Conservation (phyloP, 2,797 vertebrate genomes). For the Thunnus albacares region DNA sequence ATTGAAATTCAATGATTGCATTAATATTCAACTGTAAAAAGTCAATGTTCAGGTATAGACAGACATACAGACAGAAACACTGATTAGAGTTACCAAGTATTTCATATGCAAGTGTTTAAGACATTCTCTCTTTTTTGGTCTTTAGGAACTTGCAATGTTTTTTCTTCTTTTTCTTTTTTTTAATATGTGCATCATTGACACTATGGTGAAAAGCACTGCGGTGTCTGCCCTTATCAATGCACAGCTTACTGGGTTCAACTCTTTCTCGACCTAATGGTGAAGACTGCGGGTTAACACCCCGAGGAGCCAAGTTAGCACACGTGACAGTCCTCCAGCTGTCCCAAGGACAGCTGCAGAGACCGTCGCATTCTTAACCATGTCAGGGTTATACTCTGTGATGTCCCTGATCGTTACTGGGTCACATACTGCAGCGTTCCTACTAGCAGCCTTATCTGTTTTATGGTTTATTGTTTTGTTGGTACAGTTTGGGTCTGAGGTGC, state of each 20-base stretch:
- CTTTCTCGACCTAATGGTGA: slow-evolving; percentile 42
- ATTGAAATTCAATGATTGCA: slow-evolving; percentile 60
- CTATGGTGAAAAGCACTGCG: slow-evolving; percentile 81
- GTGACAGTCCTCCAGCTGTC: slow-evolving; percentile 73
- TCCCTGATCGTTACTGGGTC: slow-evolving; percentile 38
- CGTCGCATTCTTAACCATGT: slow-evolving; percentile 64
- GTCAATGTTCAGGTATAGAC: slow-evolving; percentile 68
- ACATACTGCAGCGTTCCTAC: slow-evolving; percentile 13
- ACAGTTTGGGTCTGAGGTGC: neutral
- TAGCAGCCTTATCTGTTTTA: slow-evolving; percentile 16
- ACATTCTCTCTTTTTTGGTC: slow-evolving; percentile 74
- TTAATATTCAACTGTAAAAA: slow-evolving; percentile 71
- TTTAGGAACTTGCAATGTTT: slow-evolving; percentile 63
- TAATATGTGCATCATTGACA: slow-evolving; percentile 67
- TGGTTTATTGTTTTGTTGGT: slow-evolving; percentile 27
- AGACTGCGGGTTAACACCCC: slow-evolving; percentile 43
- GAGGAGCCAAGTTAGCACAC: slow-evolving; percentile 51
- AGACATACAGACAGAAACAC: slow-evolving; percentile 72
- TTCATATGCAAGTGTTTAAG: slow-evolving; percentile 65
- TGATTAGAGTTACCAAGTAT: slow-evolving; percentile 59
- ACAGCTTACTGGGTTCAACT: slow-evolving; percentile 67
- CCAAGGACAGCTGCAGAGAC: slow-evolving; percentile 75
- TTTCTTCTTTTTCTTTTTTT: slow-evolving; percentile 11
- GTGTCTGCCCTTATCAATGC: slow-evolving; percentile 82
- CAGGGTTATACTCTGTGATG: slow-evolving; percentile 43